phyloP scores from a whole-genome alignment of 1,140 invertebrate genomes.

The Drosophila repleta region DNA sequence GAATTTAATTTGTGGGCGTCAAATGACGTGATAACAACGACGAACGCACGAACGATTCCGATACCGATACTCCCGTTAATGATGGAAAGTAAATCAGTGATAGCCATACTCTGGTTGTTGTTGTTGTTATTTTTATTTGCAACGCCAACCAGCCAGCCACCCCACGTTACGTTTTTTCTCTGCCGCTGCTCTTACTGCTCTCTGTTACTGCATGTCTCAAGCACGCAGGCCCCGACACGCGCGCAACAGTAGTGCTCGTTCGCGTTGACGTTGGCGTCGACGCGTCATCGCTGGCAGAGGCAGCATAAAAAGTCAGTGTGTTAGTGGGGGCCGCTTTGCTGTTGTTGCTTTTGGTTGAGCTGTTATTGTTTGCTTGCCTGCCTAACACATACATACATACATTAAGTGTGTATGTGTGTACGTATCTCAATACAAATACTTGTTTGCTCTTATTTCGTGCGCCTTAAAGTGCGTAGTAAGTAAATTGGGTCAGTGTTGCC shows the following conservation, averaged over 20 bases:
- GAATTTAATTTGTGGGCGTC: conserved; percentile 50
- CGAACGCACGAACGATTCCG: conserved; percentile 28
- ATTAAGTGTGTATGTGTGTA: neutral
- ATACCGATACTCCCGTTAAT: conserved; percentile 17
- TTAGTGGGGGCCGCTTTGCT: conserved; percentile 51
- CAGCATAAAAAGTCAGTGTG: conserved; percentile 57
- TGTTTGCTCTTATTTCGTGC: conserved; percentile 50
- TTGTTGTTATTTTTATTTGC: conserved; percentile 29
- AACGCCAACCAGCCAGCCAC: conserved; percentile 36
- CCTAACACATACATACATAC: neutral
- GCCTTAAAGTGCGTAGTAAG: conserved; percentile 44
- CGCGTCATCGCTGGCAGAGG: conserved; percentile 22
- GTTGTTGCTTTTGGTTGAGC: conserved; percentile 16
- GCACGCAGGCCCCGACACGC: conserved; percentile 58
- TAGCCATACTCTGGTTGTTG: conserved; percentile 5
- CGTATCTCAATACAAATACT: conserved; percentile 50
- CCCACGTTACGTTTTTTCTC: conserved; percentile 34
- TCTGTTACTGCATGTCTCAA: conserved; percentile 51
- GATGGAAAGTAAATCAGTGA: conserved; percentile 7
- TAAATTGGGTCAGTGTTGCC: conserved; percentile 60
- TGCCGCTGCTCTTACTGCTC: conserved; percentile 41
- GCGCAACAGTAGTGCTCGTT: conserved; percentile 48
- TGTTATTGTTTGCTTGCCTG: conserved; percentile 31
- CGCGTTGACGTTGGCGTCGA: conserved; percentile 11
- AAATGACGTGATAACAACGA: conserved; percentile 47